Conservation (phyloP, 1,140 invertebrate genomes). For the Panagrolaimus sp. region DNA sequence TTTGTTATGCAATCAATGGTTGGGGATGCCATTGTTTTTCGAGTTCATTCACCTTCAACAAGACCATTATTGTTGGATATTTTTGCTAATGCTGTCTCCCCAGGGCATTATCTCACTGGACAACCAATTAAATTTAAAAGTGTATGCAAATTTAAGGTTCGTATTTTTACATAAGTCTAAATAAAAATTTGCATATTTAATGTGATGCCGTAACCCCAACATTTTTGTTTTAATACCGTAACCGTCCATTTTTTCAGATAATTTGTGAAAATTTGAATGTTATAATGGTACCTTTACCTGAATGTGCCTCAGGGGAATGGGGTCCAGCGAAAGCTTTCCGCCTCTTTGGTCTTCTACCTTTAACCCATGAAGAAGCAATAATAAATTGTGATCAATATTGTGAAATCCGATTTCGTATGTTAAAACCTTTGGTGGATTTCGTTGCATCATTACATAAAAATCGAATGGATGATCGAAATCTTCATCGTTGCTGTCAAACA, state of each 20-base stretch:
- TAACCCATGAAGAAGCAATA: conserved; percentile 72
- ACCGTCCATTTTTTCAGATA: conserved; percentile 68
- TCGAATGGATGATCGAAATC: conserved; percentile 85
- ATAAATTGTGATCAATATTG: conserved; percentile 57
- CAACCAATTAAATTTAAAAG: conserved; percentile 99
- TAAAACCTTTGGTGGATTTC: conserved; percentile 85
- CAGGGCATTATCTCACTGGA: conserved; percentile 84
- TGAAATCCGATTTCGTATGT: conserved; percentile 82
- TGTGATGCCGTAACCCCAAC: too few species aligned
- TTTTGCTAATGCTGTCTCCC: conserved; percentile 96
- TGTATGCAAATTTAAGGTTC: conserved; percentile 88
- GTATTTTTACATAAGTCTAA: too few species aligned
- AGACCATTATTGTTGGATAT: conserved; percentile 90
- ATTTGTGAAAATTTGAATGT: conserved; percentile 86
- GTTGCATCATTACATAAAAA: conserved; percentile 95
- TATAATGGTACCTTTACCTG: conserved; percentile 89
- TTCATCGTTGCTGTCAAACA: conserved; percentile 72
- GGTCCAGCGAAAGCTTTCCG: conserved; percentile 91
- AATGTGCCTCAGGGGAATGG: conserved; percentile 89
- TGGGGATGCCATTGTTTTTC: conserved; percentile 59
- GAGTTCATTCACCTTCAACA: conserved; percentile 85
- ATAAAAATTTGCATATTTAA: too few species aligned
- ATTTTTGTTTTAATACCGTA: too few species aligned
- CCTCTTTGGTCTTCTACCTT: conserved; percentile 67
- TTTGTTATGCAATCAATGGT: conserved; percentile 84